Conservation (phyloP, 2,797 vertebrate genomes). For the Coranthus polyacanthus region DNA sequence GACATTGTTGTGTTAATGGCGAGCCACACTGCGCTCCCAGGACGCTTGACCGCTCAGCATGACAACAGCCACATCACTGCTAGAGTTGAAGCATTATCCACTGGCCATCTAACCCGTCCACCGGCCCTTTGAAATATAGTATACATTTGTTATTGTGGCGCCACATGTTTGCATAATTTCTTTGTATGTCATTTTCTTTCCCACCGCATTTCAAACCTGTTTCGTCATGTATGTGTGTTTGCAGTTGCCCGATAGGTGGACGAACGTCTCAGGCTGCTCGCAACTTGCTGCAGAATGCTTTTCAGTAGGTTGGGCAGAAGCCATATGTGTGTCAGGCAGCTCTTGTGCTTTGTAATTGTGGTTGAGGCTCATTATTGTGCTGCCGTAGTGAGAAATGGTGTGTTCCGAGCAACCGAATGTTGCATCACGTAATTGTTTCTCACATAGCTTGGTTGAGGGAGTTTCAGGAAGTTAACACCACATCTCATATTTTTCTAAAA, state of each 20-base stretch:
- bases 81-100: constrained; percentile 4
- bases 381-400: constrained; percentile 27
- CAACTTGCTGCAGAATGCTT: constrained; percentile 26
- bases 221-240: constrained; percentile 26
- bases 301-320: constrained; percentile 29
- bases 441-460: constrained; percentile 5
- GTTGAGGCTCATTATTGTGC: constrained; percentile 14
- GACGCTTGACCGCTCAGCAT: constrained; percentile 25
- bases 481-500: not conserved
- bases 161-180: constrained; percentile 19
- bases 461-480: not conserved
- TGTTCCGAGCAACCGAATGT: constrained; percentile 8
- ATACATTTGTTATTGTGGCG: not conserved
- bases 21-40: constrained; percentile 40
- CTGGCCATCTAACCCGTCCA: constrained; percentile 7
- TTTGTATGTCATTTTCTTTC: not conserved
- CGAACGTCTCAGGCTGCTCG: not conserved
- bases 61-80: constrained; percentile 26
- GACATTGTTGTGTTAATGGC: constrained; percentile 69
- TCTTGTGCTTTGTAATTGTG: constrained; percentile 35
- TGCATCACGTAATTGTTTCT: constrained; percentile 15
- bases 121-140: constrained; percentile 9
- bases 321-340: constrained; percentile 28
- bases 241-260: constrained; percentile 15
- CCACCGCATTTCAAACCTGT: not conserved